phyloP scores from a whole-genome alignment of 2,797 vertebrate genomes.

The Lepus oiostolus region DNA sequence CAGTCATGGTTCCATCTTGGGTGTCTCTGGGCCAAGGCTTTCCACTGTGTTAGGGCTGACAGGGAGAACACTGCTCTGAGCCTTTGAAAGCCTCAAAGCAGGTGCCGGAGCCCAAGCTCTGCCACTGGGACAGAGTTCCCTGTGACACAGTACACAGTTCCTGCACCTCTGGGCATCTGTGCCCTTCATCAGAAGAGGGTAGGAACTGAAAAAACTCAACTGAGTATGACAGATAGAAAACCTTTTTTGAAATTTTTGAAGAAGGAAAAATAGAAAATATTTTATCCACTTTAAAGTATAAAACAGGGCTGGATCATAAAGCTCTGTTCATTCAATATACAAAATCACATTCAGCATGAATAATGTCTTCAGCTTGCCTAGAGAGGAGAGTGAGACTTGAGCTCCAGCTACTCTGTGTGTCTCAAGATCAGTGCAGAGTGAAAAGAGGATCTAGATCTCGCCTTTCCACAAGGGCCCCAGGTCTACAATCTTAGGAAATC shows the following conservation, averaged over 20 bases:
- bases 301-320: background rate
- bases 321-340: background rate
- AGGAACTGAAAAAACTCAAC: background rate
- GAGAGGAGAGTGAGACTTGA: background rate
- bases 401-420: background rate
- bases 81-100: background rate
- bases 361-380: background rate
- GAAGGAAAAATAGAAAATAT: conserved; percentile 14
- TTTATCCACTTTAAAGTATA: background rate
- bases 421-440: background rate
- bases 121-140: background rate
- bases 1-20: background rate
- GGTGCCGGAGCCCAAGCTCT: background rate
- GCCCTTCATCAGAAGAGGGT: background rate
- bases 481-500: background rate
- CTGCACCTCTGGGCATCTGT: background rate
- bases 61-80: background rate
- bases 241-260: conserved; percentile 15
- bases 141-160: background rate
- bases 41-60: background rate
- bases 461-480: background rate
- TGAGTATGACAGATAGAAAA: background rate
- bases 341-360: background rate
- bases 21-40: background rate
- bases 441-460: background rate